Percentiles rank a stretch among this genome's conserved stretches.
These are phyloP conservation scores for Rafetus swinhoei DNA, from an alignment of 2,113 vertebrate species.

Conservation along the genomic window DNA sequence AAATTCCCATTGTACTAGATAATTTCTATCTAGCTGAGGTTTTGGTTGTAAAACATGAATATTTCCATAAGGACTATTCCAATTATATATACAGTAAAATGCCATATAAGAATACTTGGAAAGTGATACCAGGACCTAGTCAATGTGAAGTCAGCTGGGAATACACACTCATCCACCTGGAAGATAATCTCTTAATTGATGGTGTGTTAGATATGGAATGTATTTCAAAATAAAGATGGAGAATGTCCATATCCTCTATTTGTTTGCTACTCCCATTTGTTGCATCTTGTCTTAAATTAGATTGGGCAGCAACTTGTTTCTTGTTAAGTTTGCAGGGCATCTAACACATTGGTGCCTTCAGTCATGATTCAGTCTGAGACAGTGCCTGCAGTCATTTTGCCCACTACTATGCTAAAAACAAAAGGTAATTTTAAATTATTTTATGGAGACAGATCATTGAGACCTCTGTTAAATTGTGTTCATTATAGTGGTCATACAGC, in stretches of 20 bases:
- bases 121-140: background rate
- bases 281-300: background rate
- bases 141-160: background rate
- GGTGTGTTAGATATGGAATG: background rate
- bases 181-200: background rate
- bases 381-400: background rate
- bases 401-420: background rate
- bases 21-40: background rate
- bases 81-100: background rate
- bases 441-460: conserved; percentile 39
- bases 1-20: background rate
- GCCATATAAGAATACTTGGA: rapidly evolving
- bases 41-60: background rate
- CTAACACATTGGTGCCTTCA: background rate
- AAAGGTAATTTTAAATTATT: conserved; percentile 10
- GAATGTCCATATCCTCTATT: background rate
- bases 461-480: conserved; percentile 11
- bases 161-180: background rate
- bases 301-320: background rate
- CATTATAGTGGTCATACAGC: conserved; percentile 27
- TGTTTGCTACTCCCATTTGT: background rate
- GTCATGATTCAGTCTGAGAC: background rate
- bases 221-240: background rate
- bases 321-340: background rate
- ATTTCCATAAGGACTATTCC: background rate